Conservation (phyloP, 2,113 vertebrate genomes). For the Indri indri region DNA sequence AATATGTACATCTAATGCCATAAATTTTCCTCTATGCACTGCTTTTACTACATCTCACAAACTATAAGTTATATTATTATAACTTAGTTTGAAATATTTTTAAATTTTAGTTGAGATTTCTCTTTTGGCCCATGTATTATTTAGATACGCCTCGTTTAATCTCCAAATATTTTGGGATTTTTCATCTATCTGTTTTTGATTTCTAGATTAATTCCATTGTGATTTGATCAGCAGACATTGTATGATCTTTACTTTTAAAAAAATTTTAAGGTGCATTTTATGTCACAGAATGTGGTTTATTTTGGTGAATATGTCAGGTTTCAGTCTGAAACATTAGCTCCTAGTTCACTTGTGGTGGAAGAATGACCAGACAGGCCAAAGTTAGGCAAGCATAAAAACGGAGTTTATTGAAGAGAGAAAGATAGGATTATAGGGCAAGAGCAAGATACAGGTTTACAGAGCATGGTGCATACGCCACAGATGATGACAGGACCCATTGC, state of each 20-base stretch:
- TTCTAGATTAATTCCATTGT: background rate
- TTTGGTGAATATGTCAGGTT: background rate
- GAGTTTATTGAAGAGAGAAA: too few species aligned
- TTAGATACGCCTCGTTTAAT: background rate
- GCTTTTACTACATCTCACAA: background rate
- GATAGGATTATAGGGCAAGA: too few species aligned
- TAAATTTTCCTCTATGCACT: background rate
- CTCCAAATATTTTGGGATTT: background rate
- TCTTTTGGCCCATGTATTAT: background rate
- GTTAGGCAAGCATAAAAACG: too few species aligned
- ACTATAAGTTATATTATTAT: background rate
- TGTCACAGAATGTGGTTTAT: background rate
- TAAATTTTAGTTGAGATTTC: background rate
- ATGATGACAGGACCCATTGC: too few species aligned
- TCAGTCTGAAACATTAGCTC: too few species aligned
- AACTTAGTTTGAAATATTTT: background rate
- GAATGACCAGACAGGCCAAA: too few species aligned
- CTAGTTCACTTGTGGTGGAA: too few species aligned
- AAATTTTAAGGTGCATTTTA: background rate
- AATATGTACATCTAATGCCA: background rate
- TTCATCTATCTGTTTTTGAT: background rate
- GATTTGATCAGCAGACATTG: too few species aligned
- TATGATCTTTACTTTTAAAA: background rate
- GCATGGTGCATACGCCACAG: too few species aligned
- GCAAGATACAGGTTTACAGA: too few species aligned